phyloP scores from a whole-genome alignment of 2,888 invertebrate species.

The Leucania comma region DNA sequence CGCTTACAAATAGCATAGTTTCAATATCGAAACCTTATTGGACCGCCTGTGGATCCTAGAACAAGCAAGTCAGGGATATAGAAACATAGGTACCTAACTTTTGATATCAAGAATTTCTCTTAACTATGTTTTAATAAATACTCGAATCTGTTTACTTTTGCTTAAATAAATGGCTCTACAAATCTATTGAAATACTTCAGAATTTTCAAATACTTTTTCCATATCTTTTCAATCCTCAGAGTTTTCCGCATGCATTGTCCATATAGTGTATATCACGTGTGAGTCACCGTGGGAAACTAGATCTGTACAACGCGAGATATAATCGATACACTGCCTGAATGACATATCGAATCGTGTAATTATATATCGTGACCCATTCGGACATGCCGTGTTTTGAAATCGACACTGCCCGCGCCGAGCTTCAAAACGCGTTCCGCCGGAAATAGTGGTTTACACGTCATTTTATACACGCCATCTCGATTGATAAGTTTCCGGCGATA shows the following conservation, averaged over 20 bases:
- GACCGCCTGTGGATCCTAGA: conserved; percentile 5
- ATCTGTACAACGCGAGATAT: conserved; percentile 71
- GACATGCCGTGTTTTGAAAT: conserved; percentile 71
- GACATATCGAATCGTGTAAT: conserved; percentile 77
- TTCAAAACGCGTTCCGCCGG: conserved; percentile 70
- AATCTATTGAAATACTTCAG: too few relatives aligned
- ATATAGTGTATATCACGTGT: conserved; percentile 45
- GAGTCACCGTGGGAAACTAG: conserved; percentile 75
- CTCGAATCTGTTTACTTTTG: not conserved
- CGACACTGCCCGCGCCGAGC: conserved; percentile 61
- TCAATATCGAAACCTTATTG: conserved; percentile 10
- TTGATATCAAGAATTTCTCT: not conserved
- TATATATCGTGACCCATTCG: conserved; percentile 73
- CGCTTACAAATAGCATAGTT: conserved; percentile 15
- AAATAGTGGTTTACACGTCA: conserved; percentile 74
- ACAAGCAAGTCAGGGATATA: not conserved
- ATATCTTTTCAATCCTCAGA: conserved; percentile 22
- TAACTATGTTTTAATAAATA: not conserved
- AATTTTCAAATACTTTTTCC: conserved; percentile 30
- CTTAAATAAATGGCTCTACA: not conserved
- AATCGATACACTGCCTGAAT: conserved; percentile 73
- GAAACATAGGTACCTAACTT: too few relatives aligned
- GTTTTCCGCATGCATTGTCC: conserved; percentile 52
- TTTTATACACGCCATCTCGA: conserved; percentile 70
- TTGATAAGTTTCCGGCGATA: conserved; percentile 76